Evolutionary conservation across 2,797 vertebrate genomes (phyloP), one percentile per base, ranked within the genome.

Genomic region (Eutrigla gurnardus): DNA sequence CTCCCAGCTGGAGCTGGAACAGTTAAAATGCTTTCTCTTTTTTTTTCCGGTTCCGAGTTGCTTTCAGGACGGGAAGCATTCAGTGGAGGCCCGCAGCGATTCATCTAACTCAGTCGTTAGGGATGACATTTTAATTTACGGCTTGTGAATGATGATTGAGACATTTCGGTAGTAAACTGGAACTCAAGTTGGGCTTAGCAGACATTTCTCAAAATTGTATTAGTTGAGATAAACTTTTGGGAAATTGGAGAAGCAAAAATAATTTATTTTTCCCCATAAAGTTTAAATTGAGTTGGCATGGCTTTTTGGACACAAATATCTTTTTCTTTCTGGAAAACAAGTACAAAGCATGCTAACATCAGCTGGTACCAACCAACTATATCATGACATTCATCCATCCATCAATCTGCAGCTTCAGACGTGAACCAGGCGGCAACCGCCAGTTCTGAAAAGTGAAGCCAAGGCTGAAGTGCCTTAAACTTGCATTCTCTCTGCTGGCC

Each of bases 1-100:
- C 18, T 47, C 54, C 80, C 77, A 76, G 77, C 80, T 73, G 75
- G 57, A 71, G 65, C 62, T 7, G 1, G 12, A 70, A 74, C 63
- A n/a, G 53, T 66, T 68, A 9, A 12, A 68, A 18, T 35, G 55
- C 49, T 42, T 42, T n/a, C 7, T 17, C 17, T 47, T 47, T 25
- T 25, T 25, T 54, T 57, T 70, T 62, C 43, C 18, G 9, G 6
- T 6, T 74, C 54, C 50, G 73, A 71, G 55, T 50, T 46, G n/a
- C 39, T 63, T 18, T 58, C 60, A 62, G 2, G 25, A 64, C 8
- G 39, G 6, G 9, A 10, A 50, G 25, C 13, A 6, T 37, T 61
- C 17, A 35, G n/a, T 32, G 4, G 4, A 13, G 3, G 25, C 2
- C 47, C 0, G 2, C n/a, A 49, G 43, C 47, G 3, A 0, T 45